Conservation (phyloP, 1,140 invertebrate genomes). For the Leptinotarsa texana region DNA sequence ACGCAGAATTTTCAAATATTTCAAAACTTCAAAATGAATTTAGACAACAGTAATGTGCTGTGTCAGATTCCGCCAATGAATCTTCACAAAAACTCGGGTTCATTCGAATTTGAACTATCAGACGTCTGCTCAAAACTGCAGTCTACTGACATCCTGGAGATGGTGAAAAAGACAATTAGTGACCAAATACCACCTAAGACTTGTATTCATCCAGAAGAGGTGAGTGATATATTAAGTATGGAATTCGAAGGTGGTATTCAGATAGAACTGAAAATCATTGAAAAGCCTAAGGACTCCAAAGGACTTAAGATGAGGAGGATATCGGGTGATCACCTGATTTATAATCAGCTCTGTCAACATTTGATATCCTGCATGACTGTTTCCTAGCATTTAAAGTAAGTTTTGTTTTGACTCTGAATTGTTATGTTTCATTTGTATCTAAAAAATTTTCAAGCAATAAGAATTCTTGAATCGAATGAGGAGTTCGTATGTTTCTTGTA, state of each 20-base stretch:
- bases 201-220: conserved; percentile 60
- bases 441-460: no score
- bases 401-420: neutral
- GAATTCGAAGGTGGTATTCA: conserved; percentile 85
- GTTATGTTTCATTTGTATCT: no score
- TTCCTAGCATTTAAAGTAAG: conserved; percentile 58
- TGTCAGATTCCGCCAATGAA: conserved; percentile 24
- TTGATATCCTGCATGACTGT: conserved; percentile 86
- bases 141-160: conserved; percentile 76
- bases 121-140: conserved; percentile 78
- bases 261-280: conserved; percentile 83
- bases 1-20: conserved; percentile 49
- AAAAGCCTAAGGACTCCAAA: conserved; percentile 71
- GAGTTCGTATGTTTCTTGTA: no score
- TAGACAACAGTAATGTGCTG: neutral
- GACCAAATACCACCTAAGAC: conserved; percentile 77
- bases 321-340: conserved; percentile 88
- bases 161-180: conserved; percentile 80
- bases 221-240: conserved; percentile 58
- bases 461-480: no score
- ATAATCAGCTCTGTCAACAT: conserved; percentile 88
- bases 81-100: conserved; percentile 44
- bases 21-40: conserved; percentile 41
- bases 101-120: conserved; percentile 62
- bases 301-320: conserved; percentile 88